A percentile compares a stretch with the other conserved stretches of the same genome.
Conservation (phyloP, 2,888 invertebrate species). For the Polylopha cassiicola region DNA sequence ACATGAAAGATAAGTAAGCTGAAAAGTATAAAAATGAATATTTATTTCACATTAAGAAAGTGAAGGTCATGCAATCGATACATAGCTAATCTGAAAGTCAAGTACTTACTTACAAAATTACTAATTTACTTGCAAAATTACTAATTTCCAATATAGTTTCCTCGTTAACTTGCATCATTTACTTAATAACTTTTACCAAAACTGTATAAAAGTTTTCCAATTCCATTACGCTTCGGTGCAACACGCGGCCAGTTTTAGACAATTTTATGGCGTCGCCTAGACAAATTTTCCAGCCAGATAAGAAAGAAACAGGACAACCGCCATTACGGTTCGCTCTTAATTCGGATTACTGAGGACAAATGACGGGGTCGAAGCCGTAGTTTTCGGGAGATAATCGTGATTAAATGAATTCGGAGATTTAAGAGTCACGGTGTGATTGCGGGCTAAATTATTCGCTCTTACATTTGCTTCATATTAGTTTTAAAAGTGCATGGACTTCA, state of each 20-base stretch:
- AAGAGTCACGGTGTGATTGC: conserved; percentile 9
- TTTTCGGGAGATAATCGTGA: conserved; percentile 18
- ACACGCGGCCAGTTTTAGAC: conserved; percentile 18
- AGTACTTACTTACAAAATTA: too few relatives aligned
- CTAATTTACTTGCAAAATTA: too few relatives aligned
- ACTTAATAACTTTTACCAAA: background rate
- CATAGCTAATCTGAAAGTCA: too few relatives aligned
- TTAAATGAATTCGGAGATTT: conserved; percentile 15
- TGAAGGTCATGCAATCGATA: too few relatives aligned
- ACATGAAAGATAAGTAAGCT: too few relatives aligned
- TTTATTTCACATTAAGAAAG: too few relatives aligned
- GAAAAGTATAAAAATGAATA: too few relatives aligned
- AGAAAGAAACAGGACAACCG: conserved; percentile 25
- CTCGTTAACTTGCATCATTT: too few relatives aligned
- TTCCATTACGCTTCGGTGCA: conserved; percentile 2
- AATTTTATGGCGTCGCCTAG: conserved; percentile 26
- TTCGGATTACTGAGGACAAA: conserved; percentile 23
- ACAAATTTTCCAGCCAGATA: conserved; percentile 28
- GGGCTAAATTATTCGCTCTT: background rate
- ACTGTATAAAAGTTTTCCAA: background rate
- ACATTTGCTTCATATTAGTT: too few relatives aligned
- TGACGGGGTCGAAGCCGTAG: conserved; percentile 17
- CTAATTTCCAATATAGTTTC: too few relatives aligned
- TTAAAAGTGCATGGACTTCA: too few relatives aligned
- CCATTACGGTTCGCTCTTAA: conserved; percentile 16